Percentiles rank a stretch among this genome's conserved stretches.
phyloP scores from a whole-genome alignment of 64 coral and sea anemone genomes.

The Dendronephthya gigantea region DNA sequence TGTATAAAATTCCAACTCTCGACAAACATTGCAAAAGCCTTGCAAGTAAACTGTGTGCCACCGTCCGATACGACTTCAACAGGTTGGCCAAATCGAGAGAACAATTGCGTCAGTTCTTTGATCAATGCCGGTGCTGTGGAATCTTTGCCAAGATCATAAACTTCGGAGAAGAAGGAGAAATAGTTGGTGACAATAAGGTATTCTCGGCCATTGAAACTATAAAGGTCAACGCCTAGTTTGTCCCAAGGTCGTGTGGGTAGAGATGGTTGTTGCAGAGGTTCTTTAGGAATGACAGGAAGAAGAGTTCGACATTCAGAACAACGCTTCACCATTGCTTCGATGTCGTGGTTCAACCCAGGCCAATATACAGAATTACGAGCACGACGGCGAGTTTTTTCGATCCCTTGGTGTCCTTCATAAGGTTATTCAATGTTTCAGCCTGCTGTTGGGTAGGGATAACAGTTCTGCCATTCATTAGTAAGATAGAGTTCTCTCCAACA shows the following conservation, averaged over 20 bases:
- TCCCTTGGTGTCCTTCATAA: constrained; percentile 22
- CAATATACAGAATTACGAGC: constrained; percentile 29
- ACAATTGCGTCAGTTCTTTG: not conserved
- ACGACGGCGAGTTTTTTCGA: constrained; percentile 20
- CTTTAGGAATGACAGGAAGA: not conserved
- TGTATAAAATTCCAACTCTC: not conserved
- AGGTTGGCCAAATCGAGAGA: constrained; percentile 15
- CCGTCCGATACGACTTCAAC: constrained; percentile 10
- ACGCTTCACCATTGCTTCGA: constrained; percentile 23
- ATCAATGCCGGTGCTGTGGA: not conserved
- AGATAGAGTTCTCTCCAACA: not conserved
- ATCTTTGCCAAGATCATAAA: constrained; percentile 3
- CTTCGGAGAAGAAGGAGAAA: constrained; percentile 15
- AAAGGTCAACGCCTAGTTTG: constrained; percentile 19
- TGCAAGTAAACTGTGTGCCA: constrained; percentile 2
- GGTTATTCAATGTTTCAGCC: not conserved
- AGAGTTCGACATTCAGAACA: constrained; percentile 13
- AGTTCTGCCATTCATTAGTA: constrained; percentile 8
- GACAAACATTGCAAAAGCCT: constrained; percentile 5
- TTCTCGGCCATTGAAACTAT: not conserved
- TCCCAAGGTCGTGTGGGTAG: constrained; percentile 12
- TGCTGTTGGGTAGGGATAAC: not conserved
- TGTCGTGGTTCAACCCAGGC: not conserved
- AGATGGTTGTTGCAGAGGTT: constrained; percentile 11
- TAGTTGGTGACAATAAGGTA: constrained; percentile 21